Base-by-base conservation (phyloP, 2,113 vertebrate species). In the Dasyprocta punctata region DNA sequence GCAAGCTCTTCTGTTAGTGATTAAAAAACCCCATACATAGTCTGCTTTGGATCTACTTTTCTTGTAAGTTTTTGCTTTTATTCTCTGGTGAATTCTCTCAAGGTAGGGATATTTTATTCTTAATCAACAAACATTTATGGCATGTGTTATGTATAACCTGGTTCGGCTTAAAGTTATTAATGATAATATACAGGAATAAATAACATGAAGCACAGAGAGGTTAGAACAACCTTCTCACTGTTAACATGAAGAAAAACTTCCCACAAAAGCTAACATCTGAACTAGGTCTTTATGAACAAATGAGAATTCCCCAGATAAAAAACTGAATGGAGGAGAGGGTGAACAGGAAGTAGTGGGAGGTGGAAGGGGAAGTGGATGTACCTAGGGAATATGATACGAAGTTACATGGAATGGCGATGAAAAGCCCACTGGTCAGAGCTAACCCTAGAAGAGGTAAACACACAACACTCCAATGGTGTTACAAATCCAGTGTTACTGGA, bases 51-150 rank as follows among this genome's bases (percentile, higher is more conserved):
- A 71, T 65, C 24, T 86, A 56, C 63, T 89, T 91, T 97, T 80
- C 52, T 78, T 58, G 41, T 82, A 89, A 86, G 49, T 47, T 36
- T 95, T 86, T 85, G 56, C 44, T 92, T 92, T 89, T 11, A 63
- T 73, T 63, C 7, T 94, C 75, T 60, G 28, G 44, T 65, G 44
- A 95, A 61, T 71, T 93, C 47, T 86, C 52, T 52, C 8, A 96
- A 88, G 60, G 63, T 63, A 80, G 19, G 65, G 49, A 49, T 41
- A 89, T 44, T 94, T 63, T 92, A 86, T 75, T 91, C 49, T 92
- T 97, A 88, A 44, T 86, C 36, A 94, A 89, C 44, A 82, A 89
- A 65, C 38, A 90, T 41, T 63, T 96, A 92, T 44, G 63, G 49
- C 16, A 90, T 88, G 63, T 73, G 19, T 86, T 36, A 52, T 52